Percentiles rank a stretch among this genome's conserved stretches.
phyloP scores from a whole-genome alignment of 2,888 invertebrate species.

The Sinelater perroti region DNA sequence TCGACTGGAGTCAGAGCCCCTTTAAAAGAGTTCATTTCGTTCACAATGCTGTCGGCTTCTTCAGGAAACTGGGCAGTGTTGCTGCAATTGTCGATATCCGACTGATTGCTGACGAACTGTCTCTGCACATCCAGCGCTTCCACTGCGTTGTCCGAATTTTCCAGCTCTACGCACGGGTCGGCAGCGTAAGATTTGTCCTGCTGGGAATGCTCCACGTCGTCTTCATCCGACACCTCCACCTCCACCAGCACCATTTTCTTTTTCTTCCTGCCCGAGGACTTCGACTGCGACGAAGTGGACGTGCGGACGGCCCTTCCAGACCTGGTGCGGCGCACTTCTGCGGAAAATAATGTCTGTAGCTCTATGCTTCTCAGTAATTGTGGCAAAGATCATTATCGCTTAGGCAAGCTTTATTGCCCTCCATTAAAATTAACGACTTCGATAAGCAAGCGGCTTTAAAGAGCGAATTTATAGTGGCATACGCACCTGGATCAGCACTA shows the following conservation, averaged over 20 bases:
- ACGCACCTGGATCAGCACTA: too few relatives aligned
- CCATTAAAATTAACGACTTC: too few relatives aligned
- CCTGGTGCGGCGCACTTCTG: constrained; percentile 62
- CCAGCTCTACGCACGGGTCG: constrained; percentile 23
- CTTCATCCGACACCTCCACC: constrained; percentile 62
- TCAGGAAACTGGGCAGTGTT: constrained; percentile 38
- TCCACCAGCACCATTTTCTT: constrained; percentile 60
- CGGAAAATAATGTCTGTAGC: neutral
- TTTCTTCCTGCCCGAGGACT: constrained; percentile 54
- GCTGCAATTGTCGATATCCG: constrained; percentile 30
- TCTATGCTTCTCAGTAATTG: too few relatives aligned
- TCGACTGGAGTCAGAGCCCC: constrained; percentile 37
- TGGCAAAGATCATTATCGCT: too few relatives aligned
- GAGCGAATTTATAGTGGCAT: too few relatives aligned
- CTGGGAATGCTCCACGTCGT: constrained; percentile 46
- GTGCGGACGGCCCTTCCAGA: constrained; percentile 63
- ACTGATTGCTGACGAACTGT: constrained; percentile 19
- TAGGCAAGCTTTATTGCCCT: too few relatives aligned
- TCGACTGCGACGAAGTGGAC: constrained; percentile 49
- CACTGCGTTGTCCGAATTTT: constrained; percentile 29
- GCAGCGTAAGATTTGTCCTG: constrained; percentile 30
- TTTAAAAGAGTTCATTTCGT: constrained; percentile 44
- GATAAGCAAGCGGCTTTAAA: too few relatives aligned
- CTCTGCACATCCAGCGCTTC: constrained; percentile 23
- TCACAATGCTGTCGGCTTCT: constrained; percentile 41